Base-by-base conservation (phyloP, 2,888 invertebrate species). In the Mesochorus sp. region DNA sequence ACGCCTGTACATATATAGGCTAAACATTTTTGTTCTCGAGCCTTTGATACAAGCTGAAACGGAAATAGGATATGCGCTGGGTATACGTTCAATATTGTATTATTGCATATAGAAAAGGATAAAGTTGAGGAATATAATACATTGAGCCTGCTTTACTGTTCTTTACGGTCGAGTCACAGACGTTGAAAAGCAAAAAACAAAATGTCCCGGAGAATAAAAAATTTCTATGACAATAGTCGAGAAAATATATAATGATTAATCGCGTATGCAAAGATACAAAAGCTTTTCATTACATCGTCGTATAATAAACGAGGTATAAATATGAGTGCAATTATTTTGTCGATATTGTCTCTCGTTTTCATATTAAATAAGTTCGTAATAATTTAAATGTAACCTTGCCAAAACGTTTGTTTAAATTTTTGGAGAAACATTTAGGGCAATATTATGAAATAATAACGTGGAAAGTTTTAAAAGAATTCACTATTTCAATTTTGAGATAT, bases 71-170 rank as follows among this genome's bases (percentile, higher is more conserved):
- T 67, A 31, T 42, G 42, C 44, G 21, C 37, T n/a, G 3, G n/a
- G 8, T 14, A 57, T 49, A 31, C 26, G n/a, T 61, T 49, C 49
- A 64, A 76, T 70, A 76, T 61, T 53, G 44, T 17, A 26, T 53
- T 55, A 61, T 53, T 37, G 37, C 61, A 19, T 17, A 19, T 4
- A 19, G 12, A 49, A 19, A 53, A 34, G 0, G 5, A 3, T 42
- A 10, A 57, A 72, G 34, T 55, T 49, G 49, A 66, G 12, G 17
- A 73, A 64, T 61, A 42, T 62, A 19, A n/a, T n/a, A n/a, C n/a
- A n/a, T n/a, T n/a, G n/a, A n/a, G n/a, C n/a, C n/a, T n/a, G 59
- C 14, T 1, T 2, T 14, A 24, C 8, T 47, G 17, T 19, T n/a
- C 19, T 19, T 2, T 47, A 39, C 12, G 1, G 39, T 0, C 12